phyloP scores from a whole-genome alignment of 2,888 invertebrate genomes.

The Panzeria rudis region DNA sequence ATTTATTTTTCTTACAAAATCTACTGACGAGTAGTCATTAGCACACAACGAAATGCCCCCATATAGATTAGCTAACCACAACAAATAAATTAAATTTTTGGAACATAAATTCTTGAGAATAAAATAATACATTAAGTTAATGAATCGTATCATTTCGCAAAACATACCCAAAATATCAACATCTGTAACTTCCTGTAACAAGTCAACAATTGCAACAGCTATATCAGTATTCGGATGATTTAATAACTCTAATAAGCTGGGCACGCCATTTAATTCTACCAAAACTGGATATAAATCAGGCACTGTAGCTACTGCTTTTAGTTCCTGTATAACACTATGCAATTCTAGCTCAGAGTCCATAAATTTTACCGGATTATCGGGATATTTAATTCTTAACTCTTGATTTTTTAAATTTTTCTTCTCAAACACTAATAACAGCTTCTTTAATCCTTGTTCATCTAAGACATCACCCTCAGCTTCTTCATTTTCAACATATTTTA shows the following conservation, averaged over 20 bases:
- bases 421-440: conserved; percentile 95
- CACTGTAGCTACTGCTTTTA: conserved; percentile 97
- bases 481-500: conserved; percentile 93
- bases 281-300: conserved; percentile 97
- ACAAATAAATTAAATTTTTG: no score
- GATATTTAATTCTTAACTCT: conserved; percentile 99
- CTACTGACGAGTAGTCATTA: no score
- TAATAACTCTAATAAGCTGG: conserved; percentile 95
- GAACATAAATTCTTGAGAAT: no score
- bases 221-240: conserved; percentile 96
- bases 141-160: background rate
- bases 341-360: conserved; percentile 98
- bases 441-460: conserved; percentile 94
- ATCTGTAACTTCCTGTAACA: conserved; percentile 95
- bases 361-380: conserved; percentile 98
- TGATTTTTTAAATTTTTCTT: conserved; percentile 96
- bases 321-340: conserved; percentile 93
- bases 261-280: conserved; percentile 94
- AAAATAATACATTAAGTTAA: conserved; percentile 82
- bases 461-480: conserved; percentile 92
- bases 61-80: no score
- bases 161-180: conserved; percentile 90
- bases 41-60: no score
- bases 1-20: no score
- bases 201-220: conserved; percentile 85